Evolutionary conservation across 2,888 invertebrate species (phyloP).

Genomic region (Platycheirus rosarum): DNA sequence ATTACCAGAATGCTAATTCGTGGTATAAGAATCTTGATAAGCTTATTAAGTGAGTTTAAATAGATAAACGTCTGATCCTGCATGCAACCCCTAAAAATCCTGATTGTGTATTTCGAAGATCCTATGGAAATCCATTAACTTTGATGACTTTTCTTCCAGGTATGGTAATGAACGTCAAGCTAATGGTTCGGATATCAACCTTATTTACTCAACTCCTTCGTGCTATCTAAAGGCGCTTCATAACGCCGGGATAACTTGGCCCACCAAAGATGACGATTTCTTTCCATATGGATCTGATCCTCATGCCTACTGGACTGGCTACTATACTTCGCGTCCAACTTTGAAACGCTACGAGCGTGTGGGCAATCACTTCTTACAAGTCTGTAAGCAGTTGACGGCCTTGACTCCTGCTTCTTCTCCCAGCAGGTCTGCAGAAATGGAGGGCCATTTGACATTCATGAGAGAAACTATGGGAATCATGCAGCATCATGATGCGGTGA

Average conservation of each 20-base stretch:
- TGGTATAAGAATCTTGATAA: slow-evolving; percentile 95
- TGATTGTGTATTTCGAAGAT: slow-evolving; percentile 24
- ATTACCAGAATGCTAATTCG: slow-evolving; percentile 88
- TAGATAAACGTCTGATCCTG: slow-evolving; percentile 16
- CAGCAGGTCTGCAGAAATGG: slow-evolving; percentile 46
- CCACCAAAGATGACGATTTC: slow-evolving; percentile 92
- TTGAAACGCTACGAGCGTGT: slow-evolving; percentile 90
- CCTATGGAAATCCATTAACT: not conserved
- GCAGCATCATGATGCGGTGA: slow-evolving; percentile 95
- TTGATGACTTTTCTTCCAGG: slow-evolving; percentile 69
- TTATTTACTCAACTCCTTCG: slow-evolving; percentile 93
- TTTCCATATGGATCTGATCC: slow-evolving; percentile 95
- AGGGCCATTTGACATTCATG: slow-evolving; percentile 84
- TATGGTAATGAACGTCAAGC: slow-evolving; percentile 79
- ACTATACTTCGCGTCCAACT: slow-evolving; percentile 92
- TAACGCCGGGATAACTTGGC: slow-evolving; percentile 87
- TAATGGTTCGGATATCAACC: slow-evolving; percentile 87
- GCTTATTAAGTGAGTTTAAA: slow-evolving; percentile 88
- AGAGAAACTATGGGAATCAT: slow-evolving; percentile 85
- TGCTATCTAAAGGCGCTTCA: slow-evolving; percentile 91
- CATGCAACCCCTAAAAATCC: slow-evolving; percentile 56
- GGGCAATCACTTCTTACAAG: slow-evolving; percentile 89
- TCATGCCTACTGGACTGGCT: slow-evolving; percentile 97
- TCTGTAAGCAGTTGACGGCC: slow-evolving; percentile 89
- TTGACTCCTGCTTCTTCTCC: slow-evolving; percentile 82